Evolutionary conservation across 2,888 invertebrate species (phyloP), one percentile per base, ranked within the genome.

Genomic region (Napeogenes inachia): DNA sequence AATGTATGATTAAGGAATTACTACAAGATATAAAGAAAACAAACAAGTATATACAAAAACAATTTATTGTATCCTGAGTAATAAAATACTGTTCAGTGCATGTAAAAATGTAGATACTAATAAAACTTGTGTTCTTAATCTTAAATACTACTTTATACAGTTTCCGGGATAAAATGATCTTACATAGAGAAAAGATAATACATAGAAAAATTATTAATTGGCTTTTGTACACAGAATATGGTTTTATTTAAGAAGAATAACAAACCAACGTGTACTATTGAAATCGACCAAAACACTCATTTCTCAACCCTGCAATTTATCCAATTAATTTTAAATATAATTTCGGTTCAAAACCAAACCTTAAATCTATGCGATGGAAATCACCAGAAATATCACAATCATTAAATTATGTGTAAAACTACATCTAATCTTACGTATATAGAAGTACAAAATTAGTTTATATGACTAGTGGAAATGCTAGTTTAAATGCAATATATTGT

Each of bases 51-150:
- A 63, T 63, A 63, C 57, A 65, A 66, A 67, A 68, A 66, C 66
- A 62, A 63, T 68, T 62, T 68, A 68, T 66, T 66, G 55, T 78
- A 64, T 81, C 76, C 74, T 76, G 77, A 72, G 73, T 75, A 68
- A 73, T 77, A 79, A 76, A 76, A 76, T 77, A 79, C 74, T 77
- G 75, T 75, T 79, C 75, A 80, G 83, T 85, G 85, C 83, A 66
- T 78, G 74, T 79, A 82, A 82, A 78, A 72, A 73, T 70, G 72
- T 61, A 71, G 63, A 65, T 66, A 70, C 70, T 63, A 21, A 21
- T 21, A 70, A 68, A 69, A 69, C 70, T 68, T 61, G 70, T 70
- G 67, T 66, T 55, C 63, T 64, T 68, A 77, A 73, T 73, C 13
- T 33, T 47, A 33, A n/a, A 4, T 53, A 35, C 6, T 35, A 35